Evolutionary conservation across 2,113 vertebrate genomes (phyloP), one percentile per base, ranked within the genome.

Genomic region (Anarhynchus alexandrinus): DNA sequence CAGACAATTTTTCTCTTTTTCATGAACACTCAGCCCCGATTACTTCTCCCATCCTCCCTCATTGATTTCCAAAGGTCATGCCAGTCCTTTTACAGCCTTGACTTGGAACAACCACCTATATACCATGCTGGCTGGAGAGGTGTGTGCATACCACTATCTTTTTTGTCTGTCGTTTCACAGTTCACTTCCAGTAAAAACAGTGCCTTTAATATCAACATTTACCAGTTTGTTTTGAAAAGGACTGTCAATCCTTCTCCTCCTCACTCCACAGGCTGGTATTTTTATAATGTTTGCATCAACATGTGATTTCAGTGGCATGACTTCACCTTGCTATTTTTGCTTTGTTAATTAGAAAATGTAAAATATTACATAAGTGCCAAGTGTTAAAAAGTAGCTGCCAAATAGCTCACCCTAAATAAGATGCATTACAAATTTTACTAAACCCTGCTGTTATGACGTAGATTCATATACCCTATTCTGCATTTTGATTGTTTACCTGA

Each of bases 341-440:
- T 96, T 90, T 96, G 90, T 54, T 90, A 95, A 88, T 93, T 95
- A 93, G 69, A 96, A 96, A 96, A 96, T 57, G 42, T 93, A 90
- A 90, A 86, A 61, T 90, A 83, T 83, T 87, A 92, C 88, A 19
- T 88, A 96, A 94, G 88, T 86, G 86, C 76, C 92, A 94, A 96
- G 40, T 26, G 22, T 83, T 88, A 86, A 83, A 96, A 88, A 83
- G 55, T 78, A 78, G 43, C 80, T 94, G 90, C 58, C 82, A 94
- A 90, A 74, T 30, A 62, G 71, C 40, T 90, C 38, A 86, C 45
- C 38, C 42, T 55, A 95, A 93, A 61, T 67, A 92, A 74, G 59
- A 92, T 47, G 30, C 34, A 61, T 72, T 65, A 64, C 21, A 69
- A 49, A 76, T 84, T 91, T 70, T 47, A 87, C 38, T 42, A 36